phyloP scores from a whole-genome alignment of 2,888 invertebrate species.

The Allygus modestus region DNA sequence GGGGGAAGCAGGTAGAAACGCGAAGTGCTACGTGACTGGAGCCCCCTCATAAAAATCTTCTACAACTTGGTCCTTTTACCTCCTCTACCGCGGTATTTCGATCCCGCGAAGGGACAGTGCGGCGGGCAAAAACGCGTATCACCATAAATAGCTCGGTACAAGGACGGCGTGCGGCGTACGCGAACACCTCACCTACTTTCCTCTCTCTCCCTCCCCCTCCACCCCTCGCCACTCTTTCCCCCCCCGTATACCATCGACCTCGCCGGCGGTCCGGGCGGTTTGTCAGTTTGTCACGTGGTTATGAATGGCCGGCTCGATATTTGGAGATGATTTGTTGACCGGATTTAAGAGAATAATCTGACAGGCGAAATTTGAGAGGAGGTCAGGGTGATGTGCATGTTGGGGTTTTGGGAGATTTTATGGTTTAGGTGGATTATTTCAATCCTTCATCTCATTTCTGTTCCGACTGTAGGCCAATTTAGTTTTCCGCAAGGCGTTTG shows the following conservation, averaged over 20 bases:
- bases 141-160: conserved; percentile 28
- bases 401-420: neutral
- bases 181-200: conserved; percentile 43
- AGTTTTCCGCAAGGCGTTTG: too few relatives aligned
- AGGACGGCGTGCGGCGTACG: conserved; percentile 6
- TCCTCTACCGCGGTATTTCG: neutral
- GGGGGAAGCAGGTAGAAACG: too few relatives aligned
- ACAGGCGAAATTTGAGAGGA: conserved; percentile 1
- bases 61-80: too few relatives aligned
- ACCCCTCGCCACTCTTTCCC: conserved; percentile 15
- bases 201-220: conserved; percentile 42
- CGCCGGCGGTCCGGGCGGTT: conserved; percentile 10
- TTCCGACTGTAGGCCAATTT: too few relatives aligned
- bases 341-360: conserved; percentile 17
- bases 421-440: neutral
- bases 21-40: too few relatives aligned
- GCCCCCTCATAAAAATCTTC: too few relatives aligned
- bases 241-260: neutral
- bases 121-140: conserved; percentile 19
- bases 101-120: neutral
- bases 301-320: conserved; percentile 33
- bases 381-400: neutral
- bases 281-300: conserved; percentile 29
- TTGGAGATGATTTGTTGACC: conserved; percentile 37
- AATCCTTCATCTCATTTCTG: too few relatives aligned